Evolutionary conservation across 2,888 invertebrate species (phyloP).

Genomic region (Tachina fera): DNA sequence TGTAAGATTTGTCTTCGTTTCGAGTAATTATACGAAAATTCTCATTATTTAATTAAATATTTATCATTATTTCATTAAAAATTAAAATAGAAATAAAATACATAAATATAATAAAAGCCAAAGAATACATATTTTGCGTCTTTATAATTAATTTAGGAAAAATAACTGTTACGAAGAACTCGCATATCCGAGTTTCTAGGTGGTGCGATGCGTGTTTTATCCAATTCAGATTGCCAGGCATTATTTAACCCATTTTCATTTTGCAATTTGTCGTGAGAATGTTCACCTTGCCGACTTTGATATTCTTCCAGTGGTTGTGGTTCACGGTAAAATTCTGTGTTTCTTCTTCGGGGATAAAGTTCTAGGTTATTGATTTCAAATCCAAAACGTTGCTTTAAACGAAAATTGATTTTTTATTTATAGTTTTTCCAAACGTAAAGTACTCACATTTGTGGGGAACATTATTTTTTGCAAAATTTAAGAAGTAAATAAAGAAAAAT

Average conservation of each 20-base stretch:
- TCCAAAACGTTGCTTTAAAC: constrained; percentile 63
- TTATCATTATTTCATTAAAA: constrained; percentile 31
- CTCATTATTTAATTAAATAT: constrained; percentile 36
- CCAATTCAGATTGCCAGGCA: constrained; percentile 39
- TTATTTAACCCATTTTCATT: not conserved
- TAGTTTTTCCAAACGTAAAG: not conserved
- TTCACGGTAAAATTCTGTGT: constrained; percentile 75
- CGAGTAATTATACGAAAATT: constrained; percentile 34
- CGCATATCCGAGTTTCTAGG: constrained; percentile 79
- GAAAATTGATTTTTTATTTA: not conserved
- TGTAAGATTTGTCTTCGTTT: constrained; percentile 36
- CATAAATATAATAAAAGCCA: not conserved
- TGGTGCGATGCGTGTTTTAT: constrained; percentile 75
- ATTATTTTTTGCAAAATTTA: constrained; percentile 45
- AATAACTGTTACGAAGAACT: constrained; percentile 80
- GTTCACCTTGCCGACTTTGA: constrained; percentile 75
- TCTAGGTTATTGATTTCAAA: constrained; percentile 68
- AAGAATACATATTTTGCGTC: not conserved
- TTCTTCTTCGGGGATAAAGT: constrained; percentile 76
- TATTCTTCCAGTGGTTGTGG: constrained; percentile 74
- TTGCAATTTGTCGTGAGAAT: constrained; percentile 73
- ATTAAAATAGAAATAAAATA: constrained; percentile 2
- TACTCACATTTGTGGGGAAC: constrained; percentile 72
- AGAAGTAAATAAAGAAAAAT: not conserved
- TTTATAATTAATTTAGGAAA: constrained; percentile 75